These are phyloP conservation scores for Pyrgilauda ruficollis DNA, from an alignment of 2,113 vertebrate genomes.

Conservation along the genomic window DNA sequence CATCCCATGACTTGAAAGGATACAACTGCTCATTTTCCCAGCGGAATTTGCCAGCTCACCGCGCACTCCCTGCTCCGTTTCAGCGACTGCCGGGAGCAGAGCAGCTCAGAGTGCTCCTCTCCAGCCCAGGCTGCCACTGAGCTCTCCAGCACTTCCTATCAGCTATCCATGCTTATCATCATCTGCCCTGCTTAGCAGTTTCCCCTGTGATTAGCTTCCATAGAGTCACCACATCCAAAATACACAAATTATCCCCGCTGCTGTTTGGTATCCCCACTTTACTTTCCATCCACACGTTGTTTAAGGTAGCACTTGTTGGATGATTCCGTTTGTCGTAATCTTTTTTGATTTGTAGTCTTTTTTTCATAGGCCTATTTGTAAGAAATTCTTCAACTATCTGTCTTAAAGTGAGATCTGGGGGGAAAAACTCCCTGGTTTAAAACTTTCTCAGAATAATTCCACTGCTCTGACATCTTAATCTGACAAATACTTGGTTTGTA, in stretches of 20 bases:
- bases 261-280: neutral
- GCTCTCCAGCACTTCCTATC: neutral
- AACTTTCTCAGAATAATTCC: neutral
- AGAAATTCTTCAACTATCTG: neutral
- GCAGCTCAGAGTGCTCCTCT: neutral
- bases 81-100: neutral
- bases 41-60: neutral
- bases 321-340: neutral
- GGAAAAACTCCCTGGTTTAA: neutral
- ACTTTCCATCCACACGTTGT: neutral
- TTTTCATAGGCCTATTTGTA: neutral
- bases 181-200: neutral
- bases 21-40: neutral
- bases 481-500: neutral
- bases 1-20: neutral
- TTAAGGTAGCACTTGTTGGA: neutral
- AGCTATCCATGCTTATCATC: neutral
- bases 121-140: neutral
- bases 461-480: neutral
- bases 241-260: neutral
- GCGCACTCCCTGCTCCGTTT: neutral
- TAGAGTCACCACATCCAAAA: neutral
- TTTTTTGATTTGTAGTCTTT: neutral
- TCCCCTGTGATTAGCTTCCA: neutral
- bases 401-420: neutral